Evolutionary conservation across 2,888 invertebrate genomes (phyloP).

Genomic region (Andrena hattorfiana): DNA sequence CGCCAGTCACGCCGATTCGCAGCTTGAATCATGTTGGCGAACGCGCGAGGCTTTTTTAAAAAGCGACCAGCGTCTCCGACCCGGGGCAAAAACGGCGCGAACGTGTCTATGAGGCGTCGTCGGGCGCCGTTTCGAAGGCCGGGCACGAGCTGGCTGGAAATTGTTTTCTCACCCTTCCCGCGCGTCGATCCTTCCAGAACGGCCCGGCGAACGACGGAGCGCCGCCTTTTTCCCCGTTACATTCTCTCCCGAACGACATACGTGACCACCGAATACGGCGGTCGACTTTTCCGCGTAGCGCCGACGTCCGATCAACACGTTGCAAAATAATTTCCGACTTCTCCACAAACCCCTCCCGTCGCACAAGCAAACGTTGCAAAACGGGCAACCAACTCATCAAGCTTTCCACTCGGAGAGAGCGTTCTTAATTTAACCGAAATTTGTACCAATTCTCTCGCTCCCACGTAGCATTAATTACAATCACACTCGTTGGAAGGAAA

Average conservation of each 20-base stretch:
- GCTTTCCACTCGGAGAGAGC: constrained; percentile 11
- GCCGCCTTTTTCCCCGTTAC: constrained; percentile 54
- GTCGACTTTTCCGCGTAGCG: constrained; percentile 16
- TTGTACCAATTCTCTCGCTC: constrained; percentile 5
- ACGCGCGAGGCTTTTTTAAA: constrained; percentile 67
- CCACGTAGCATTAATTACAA: background rate
- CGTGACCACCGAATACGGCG: constrained; percentile 64
- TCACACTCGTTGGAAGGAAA: constrained; percentile 2
- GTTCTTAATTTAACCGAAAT: constrained; percentile 35
- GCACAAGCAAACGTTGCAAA: background rate
- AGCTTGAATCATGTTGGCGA: constrained; percentile 58
- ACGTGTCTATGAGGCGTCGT: constrained; percentile 69
- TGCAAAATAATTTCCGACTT: constrained; percentile 12
- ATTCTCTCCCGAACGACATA: constrained; percentile 68
- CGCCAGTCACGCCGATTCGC: constrained; percentile 47
- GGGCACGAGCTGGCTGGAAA: constrained; percentile 72
- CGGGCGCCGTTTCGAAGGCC: constrained; percentile 67
- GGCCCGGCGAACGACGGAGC: constrained; percentile 37
- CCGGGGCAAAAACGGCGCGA: constrained; percentile 63
- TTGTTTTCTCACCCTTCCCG: constrained; percentile 74
- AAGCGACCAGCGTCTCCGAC: constrained; percentile 33
- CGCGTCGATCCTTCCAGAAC: constrained; percentile 63
- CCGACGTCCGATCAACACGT: constrained; percentile 38
- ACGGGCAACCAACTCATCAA: constrained; percentile 6
- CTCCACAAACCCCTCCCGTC: constrained; percentile 1